Conservation (phyloP, 2,113 vertebrate species). For the Sciurus niger region DNA sequence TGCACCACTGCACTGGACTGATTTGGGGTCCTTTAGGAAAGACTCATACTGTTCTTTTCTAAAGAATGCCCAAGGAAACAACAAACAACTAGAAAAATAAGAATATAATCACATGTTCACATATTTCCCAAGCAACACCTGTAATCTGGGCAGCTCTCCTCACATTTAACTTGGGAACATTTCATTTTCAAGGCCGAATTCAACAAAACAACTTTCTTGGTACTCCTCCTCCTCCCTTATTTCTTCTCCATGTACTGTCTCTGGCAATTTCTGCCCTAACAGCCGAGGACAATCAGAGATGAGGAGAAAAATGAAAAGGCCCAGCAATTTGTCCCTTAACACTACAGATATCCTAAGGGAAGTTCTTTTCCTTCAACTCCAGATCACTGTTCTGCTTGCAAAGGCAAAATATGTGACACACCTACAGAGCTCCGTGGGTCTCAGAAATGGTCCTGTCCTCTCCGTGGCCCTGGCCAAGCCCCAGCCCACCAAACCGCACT, state of each 20-base stretch:
- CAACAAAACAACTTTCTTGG: background rate
- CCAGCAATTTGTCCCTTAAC: background rate
- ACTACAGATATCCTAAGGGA: background rate
- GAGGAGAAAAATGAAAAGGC: background rate
- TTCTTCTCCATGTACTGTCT: background rate
- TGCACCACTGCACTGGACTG: too few relatives aligned
- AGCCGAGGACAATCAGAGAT: background rate
- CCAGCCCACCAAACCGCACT: background rate
- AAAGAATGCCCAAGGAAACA: background rate
- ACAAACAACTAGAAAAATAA: background rate
- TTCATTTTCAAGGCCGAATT: background rate
- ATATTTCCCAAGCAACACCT: background rate
- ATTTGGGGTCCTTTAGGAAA: background rate
- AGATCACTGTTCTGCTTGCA: background rate
- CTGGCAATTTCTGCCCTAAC: background rate
- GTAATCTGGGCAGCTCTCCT: background rate
- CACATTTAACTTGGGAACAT: background rate
- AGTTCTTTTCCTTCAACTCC: background rate
- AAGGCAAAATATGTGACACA: background rate
- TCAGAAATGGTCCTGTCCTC: fast-evolving
- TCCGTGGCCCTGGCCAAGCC: background rate
- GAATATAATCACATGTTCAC: background rate
- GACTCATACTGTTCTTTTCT: background rate
- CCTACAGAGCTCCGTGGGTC: fast-evolving
- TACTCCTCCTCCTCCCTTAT: too few relatives aligned